Evolutionary conservation across 2,113 vertebrate species (phyloP).

Genomic region (Camelus bactrianus): DNA sequence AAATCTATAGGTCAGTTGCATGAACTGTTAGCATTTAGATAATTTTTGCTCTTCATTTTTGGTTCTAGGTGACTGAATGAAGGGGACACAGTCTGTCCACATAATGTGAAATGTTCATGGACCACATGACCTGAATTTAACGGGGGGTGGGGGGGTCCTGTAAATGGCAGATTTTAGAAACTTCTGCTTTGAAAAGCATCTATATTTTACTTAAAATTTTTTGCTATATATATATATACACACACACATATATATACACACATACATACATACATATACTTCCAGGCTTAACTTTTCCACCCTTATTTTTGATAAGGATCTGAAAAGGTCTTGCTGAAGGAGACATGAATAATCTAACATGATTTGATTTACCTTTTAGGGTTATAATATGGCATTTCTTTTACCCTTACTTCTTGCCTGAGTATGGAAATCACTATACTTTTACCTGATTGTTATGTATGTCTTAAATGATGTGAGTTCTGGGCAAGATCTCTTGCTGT

Average conservation of each 20-base stretch:
- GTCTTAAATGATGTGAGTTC: constrained; percentile 22
- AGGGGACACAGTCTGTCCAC: background rate
- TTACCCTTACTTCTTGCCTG: background rate
- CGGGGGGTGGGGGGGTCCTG: background rate
- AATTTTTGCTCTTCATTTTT: constrained; percentile 48
- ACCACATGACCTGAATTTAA: background rate
- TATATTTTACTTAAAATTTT: constrained; percentile 16
- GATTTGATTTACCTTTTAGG: background rate
- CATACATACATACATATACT: background rate
- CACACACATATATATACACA: no score
- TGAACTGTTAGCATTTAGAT: constrained; percentile 12
- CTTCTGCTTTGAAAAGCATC: background rate
- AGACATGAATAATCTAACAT: background rate
- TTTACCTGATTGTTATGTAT: background rate
- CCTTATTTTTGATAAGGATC: background rate
- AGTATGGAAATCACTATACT: constrained; percentile 26
- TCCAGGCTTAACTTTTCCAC: background rate
- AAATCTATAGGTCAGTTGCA: background rate
- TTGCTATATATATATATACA: background rate
- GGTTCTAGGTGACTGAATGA: background rate
- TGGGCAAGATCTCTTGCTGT: background rate
- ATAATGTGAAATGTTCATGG: background rate
- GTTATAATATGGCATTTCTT: background rate
- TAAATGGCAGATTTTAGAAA: constrained; percentile 15
- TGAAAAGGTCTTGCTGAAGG: constrained; percentile 29